Conservation (phyloP, 2,888 invertebrate genomes). For the Drosophila helvetica region DNA sequence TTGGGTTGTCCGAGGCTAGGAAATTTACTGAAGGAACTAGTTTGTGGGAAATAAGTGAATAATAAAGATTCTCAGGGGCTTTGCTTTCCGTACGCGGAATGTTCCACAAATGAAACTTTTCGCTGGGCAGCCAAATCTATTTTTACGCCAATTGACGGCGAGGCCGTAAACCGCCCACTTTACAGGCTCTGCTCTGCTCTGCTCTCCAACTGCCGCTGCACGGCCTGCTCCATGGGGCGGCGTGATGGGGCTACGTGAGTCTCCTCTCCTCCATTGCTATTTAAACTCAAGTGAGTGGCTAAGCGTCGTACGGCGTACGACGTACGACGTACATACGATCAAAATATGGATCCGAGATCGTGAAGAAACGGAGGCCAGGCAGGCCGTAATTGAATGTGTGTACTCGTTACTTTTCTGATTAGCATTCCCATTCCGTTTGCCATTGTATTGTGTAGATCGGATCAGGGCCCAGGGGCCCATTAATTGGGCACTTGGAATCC, state of each 20-base stretch:
- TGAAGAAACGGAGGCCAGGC: conserved; percentile 2
- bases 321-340: conserved; percentile 11
- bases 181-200: conserved; percentile 34
- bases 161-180: conserved; percentile 61
- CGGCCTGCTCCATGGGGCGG: conserved; percentile 5
- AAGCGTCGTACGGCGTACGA: conserved; percentile 9
- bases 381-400: conserved; percentile 14
- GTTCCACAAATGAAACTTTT: conserved; percentile 33
- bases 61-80: not conserved
- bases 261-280: conserved; percentile 20
- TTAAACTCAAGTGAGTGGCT: conserved; percentile 41
- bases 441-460: conserved; percentile 10
- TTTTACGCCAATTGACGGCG: conserved; percentile 69
- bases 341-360: conserved; percentile 17
- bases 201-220: not conserved
- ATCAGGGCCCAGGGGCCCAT: not conserved
- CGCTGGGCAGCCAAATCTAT: conserved; percentile 61
- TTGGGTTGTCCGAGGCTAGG: not conserved
- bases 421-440: conserved; percentile 34
- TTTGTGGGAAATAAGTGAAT: not conserved
- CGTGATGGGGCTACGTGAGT: conserved; percentile 31
- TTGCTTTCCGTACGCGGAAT: not conserved
- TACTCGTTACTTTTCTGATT: conserved; percentile 44
- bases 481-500: not conserved
- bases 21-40: not conserved